A percentile compares a stretch with the other conserved stretches of the same genome.
phyloP scores from a whole-genome alignment of 2,888 invertebrate species.

The Drosophila colorata region DNA sequence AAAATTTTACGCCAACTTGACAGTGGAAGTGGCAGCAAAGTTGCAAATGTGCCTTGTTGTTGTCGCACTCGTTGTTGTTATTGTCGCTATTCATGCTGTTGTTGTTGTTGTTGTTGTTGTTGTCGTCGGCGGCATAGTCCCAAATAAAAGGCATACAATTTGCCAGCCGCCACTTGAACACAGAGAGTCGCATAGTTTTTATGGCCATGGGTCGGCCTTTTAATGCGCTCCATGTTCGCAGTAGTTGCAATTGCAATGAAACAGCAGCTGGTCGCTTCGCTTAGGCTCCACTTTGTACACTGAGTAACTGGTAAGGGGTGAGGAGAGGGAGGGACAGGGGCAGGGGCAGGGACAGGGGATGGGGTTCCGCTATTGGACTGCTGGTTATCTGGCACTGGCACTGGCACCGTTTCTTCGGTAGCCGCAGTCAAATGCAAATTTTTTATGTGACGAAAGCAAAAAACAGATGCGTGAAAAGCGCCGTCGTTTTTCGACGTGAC shows the following conservation, averaged over 20 bases:
- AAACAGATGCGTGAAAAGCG: conserved; percentile 54
- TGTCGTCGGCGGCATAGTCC: conserved; percentile 52
- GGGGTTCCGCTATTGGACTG: conserved; percentile 16
- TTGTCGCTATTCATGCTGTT: conserved; percentile 23
- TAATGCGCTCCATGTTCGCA: conserved; percentile 47
- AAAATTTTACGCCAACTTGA: conserved; percentile 79
- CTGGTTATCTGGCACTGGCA: conserved; percentile 29
- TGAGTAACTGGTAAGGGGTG: neutral
- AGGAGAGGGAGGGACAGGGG: neutral
- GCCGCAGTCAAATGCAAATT: conserved; percentile 62
- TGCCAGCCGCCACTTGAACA: conserved; percentile 65
- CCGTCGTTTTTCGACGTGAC: conserved; percentile 25
- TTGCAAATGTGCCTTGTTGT: conserved; percentile 71
- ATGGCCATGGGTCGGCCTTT: conserved; percentile 67
- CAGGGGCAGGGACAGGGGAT: neutral
- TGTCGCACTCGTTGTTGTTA: conserved; percentile 41
- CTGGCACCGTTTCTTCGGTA: conserved; percentile 41
- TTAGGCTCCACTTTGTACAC: conserved; percentile 6
- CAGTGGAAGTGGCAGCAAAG: conserved; percentile 77
- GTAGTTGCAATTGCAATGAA: conserved; percentile 46
- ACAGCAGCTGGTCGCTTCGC: conserved; percentile 51
- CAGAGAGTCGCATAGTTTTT: conserved; percentile 66
- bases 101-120: conserved; percentile 31
- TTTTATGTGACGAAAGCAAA: conserved; percentile 61
- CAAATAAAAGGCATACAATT: conserved; percentile 74